Evolutionary conservation across 1,140 invertebrate species (phyloP), one percentile per base, ranked within the genome.

Genomic region (Pseudomyrmex flavicornis): DNA sequence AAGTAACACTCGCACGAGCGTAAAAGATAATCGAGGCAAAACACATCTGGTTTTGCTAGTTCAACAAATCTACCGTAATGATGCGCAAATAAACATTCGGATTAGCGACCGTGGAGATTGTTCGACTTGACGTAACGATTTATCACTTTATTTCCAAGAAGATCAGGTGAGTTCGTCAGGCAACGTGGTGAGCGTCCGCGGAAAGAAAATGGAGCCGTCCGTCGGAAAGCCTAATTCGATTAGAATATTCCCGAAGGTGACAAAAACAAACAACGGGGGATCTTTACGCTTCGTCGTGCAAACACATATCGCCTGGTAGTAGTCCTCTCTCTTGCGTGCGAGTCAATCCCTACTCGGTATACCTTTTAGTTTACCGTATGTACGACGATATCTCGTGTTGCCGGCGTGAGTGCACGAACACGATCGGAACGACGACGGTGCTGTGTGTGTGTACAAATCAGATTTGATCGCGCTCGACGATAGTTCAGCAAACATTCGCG

Each of bases 391-490:
- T 82, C 69, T 62, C 79, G 58, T 46, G 35, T 80, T 48, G 59
- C 48, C 17, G n/a, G 44, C 76, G 13, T 20, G 52, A 13, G 44
- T 46, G 35, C 52, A 48, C 35, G 13, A 13, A 66, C 26, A 10
- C 48, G 22, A 15, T n/a, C 20, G 46, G 7, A 1, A 12, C n/a
- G 48, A 62, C 63, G 17, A 35, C 35, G 35, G 35, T 69, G 35
- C 13, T 44, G 50, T 48, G 46, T 56, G 46, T 75, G 59, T 75
- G 79, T 63, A 75, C 79, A 75, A 82, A 82, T 82, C 70, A 82
- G 48, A 82, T 82, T 82, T 75, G 70, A 82, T 82, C 70, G 70
- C n/a, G 50, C 70, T 52, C 48, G 79, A 82, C 70, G 70, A 82
- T 82, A 82, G 79, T 62, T 82, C 5, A 26, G 48, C 26, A 82